Evolutionary conservation across 2,113 vertebrate genomes (phyloP), one percentile per base, ranked within the genome.

Genomic region (Sorex fumeus): DNA sequence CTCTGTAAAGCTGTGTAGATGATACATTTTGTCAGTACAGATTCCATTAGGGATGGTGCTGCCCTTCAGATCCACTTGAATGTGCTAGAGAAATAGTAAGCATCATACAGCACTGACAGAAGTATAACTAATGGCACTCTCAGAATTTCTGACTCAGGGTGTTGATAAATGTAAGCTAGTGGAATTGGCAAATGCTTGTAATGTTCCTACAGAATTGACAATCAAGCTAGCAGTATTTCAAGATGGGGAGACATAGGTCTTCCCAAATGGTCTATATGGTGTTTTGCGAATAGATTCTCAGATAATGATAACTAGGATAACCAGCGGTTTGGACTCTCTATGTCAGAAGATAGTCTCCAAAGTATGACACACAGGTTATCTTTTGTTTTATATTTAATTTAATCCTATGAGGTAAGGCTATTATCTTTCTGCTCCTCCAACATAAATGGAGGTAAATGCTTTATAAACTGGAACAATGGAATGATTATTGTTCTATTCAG

Each of bases 381-480:
- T 70, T 53, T 81, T 86, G 25, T 9, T 74, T 23, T 23, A 45
- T 34, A 60, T 19, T 53, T 60, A 78, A 75, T 23, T 84, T 72
- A 91, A 84, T 82, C 66, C 5, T 47, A 9, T 8, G 15, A 67
- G 3, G 8, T 70, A 91, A 84, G 47, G 12, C 16, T 69, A 34
- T 28, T 67, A 69, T 76, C 62, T 71, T 47, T 72, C 5, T n/a
- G 4, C 76, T 74, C 74, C 45, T 71, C 11, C 0, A 66, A 6
- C 10, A 90, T 27, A 4, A 76, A 87, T 4, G 28, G 1, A 4
- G 77, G 36, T 30, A 4, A 32, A 19, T 8, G 1, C 2, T 83
- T 88, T 88, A 18, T 79, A 85, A 90, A 88, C 34, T 36, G 1
- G 62, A 88, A 67, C 6, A 64, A 7, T 60, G 8, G 76, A 88